A percentile compares a stretch with the other conserved stretches of the same genome.
Conservation (phyloP, 2,888 invertebrate species). For the Aleiodes leptofemur region DNA sequence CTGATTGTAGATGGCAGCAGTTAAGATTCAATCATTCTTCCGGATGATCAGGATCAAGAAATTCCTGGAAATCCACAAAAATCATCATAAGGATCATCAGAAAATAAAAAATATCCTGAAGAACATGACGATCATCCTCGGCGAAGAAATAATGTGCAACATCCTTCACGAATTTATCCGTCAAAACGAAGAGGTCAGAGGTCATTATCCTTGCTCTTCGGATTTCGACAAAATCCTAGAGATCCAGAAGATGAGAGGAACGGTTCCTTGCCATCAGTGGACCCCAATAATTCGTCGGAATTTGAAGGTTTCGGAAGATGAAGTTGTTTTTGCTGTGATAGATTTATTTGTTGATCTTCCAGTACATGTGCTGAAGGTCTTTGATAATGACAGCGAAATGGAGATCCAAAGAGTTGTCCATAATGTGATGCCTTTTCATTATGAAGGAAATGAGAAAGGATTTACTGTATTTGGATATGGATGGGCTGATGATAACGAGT, state of each 20-base stretch:
- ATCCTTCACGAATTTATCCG: conserved; percentile 58
- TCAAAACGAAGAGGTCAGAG: conserved; percentile 22
- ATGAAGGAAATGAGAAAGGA: conserved; percentile 52
- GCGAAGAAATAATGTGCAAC: conserved; percentile 38
- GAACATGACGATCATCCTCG: conserved; percentile 54
- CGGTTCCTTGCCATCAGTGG: conserved; percentile 56
- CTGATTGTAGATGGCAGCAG: conserved; percentile 46
- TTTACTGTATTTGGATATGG: conserved; percentile 65
- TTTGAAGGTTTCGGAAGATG: conserved; percentile 48
- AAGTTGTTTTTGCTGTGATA: conserved; percentile 50
- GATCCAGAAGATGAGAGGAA: conserved; percentile 55
- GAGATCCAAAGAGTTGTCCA: conserved; percentile 57
- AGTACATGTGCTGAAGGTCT: conserved; percentile 56
- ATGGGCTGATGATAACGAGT: conserved; percentile 48
- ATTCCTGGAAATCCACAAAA: conserved; percentile 57
- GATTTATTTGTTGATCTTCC: conserved; percentile 56
- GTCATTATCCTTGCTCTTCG: conserved; percentile 54
- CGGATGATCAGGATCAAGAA: conserved; percentile 53
- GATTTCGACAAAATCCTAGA: conserved; percentile 60
- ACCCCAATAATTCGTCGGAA: conserved; percentile 57
- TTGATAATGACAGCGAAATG: conserved; percentile 59
- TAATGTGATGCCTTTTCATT: conserved; percentile 55
- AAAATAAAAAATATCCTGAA: conserved; percentile 49
- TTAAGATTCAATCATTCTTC: conserved; percentile 60
- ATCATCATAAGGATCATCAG: conserved; percentile 52